phyloP scores from a whole-genome alignment of 1,140 invertebrate species.

The Listronotus oregonensis region DNA sequence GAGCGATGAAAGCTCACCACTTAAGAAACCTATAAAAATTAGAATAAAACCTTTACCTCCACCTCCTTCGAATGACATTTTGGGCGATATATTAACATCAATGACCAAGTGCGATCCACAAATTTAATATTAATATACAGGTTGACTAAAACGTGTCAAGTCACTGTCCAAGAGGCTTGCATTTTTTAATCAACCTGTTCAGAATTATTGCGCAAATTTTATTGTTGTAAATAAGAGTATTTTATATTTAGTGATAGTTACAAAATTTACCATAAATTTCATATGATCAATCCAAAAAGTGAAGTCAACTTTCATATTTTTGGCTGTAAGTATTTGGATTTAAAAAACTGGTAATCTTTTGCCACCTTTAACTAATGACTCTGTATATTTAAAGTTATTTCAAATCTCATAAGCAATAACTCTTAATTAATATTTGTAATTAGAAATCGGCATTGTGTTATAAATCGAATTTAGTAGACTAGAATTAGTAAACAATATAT shows the following conservation, averaged over 20 bases:
- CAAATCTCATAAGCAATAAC: too few relatives aligned
- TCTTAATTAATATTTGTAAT: too few relatives aligned
- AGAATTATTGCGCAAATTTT: background rate
- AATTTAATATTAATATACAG: constrained; percentile 42
- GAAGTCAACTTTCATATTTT: too few relatives aligned
- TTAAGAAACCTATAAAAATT: constrained; percentile 43
- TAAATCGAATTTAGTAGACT: too few relatives aligned
- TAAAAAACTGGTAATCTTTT: too few relatives aligned
- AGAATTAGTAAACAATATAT: too few relatives aligned
- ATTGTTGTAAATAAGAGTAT: constrained; percentile 17
- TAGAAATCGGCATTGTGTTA: too few relatives aligned
- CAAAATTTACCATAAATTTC: background rate
- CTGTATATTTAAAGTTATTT: too few relatives aligned
- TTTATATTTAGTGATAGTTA: constrained; percentile 6
- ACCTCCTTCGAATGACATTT: constrained; percentile 48
- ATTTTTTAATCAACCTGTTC: constrained; percentile 26
- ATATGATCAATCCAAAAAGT: too few relatives aligned
- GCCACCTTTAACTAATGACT: too few relatives aligned
- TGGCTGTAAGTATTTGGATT: too few relatives aligned
- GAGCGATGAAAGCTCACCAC: constrained; percentile 13
- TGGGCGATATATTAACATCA: constrained; percentile 55
- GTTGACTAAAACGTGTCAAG: constrained; percentile 23
- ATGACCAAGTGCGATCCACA: constrained; percentile 50
- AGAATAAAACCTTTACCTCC: constrained; percentile 47
- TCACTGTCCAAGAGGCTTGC: background rate